Conservation (phyloP, 2,113 vertebrate genomes). For the Sceloporus tristichus region DNA sequence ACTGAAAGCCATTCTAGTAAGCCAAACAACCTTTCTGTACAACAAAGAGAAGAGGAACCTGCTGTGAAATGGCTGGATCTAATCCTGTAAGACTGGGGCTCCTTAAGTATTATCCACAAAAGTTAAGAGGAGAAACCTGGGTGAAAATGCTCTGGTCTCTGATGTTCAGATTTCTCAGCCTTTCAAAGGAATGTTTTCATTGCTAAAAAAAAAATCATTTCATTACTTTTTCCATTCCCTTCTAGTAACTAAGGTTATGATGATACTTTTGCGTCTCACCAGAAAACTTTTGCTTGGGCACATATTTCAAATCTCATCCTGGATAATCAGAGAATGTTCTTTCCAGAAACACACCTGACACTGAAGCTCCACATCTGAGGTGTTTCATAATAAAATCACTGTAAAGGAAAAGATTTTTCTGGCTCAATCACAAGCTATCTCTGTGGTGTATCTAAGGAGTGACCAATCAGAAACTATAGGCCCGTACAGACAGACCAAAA, state of each 20-base stretch:
- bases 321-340: too few species aligned
- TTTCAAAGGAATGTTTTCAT: too few species aligned
- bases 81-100: slow-evolving; percentile 59
- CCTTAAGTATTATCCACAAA: slow-evolving; percentile 52
- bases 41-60: slow-evolving; percentile 59
- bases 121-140: not conserved
- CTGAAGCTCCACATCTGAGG: not conserved
- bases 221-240: too few species aligned
- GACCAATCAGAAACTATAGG: not conserved
- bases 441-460: not conserved
- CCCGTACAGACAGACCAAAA: too few species aligned
- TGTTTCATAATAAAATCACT: not conserved
- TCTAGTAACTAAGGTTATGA: too few species aligned
- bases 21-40: not conserved
- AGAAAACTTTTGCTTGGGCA: too few species aligned
- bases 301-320: too few species aligned
- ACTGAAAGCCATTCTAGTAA: slow-evolving; percentile 49
- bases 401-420: too few species aligned
- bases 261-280: too few species aligned
- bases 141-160: not conserved
- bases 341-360: too few species aligned
- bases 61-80: slow-evolving; percentile 50
- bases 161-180: too few species aligned
- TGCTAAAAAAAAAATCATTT: too few species aligned
- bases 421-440: not conserved